phyloP scores from a whole-genome alignment of 2,888 invertebrate genomes.

The Buathra laborator region DNA sequence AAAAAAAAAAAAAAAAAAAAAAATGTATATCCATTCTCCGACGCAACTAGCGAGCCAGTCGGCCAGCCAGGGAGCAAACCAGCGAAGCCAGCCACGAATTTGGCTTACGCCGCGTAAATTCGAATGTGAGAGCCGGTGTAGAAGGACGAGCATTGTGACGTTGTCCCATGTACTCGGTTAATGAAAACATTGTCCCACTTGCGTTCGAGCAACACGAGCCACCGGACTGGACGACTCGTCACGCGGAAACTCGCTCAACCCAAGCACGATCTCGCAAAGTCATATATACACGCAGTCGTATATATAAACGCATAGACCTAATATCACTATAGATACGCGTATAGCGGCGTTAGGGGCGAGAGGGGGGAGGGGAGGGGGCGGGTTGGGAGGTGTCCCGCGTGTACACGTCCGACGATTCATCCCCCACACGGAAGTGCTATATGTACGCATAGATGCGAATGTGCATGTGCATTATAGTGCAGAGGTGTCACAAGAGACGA shows the following conservation, averaged over 20 bases:
- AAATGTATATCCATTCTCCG: neutral
- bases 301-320: neutral
- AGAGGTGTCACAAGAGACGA: slow-evolving; percentile 21
- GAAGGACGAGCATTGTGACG: slow-evolving; percentile 55
- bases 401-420: slow-evolving; percentile 22
- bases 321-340: slow-evolving; percentile 15
- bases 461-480: slow-evolving; percentile 16
- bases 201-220: slow-evolving; percentile 53
- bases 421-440: neutral
- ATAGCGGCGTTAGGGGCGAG: neutral
- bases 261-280: slow-evolving; percentile 13
- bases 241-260: slow-evolving; percentile 25
- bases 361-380: neutral
- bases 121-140: slow-evolving; percentile 47
- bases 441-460: neutral
- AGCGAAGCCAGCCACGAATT: slow-evolving; percentile 29
- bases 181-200: slow-evolving; percentile 82
- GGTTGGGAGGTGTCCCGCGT: neutral
- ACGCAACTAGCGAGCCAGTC: neutral
- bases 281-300: slow-evolving; percentile 2
- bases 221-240: slow-evolving; percentile 40
- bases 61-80: slow-evolving; percentile 26
- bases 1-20: too few species aligned
- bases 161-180: slow-evolving; percentile 80
- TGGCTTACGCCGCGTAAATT: slow-evolving; percentile 56